Percentiles rank a stretch among this genome's conserved stretches.
phyloP scores from a whole-genome alignment of 37 sponge, comb jelly and placozoan genomes.

The Haliclona indistincta region DNA sequence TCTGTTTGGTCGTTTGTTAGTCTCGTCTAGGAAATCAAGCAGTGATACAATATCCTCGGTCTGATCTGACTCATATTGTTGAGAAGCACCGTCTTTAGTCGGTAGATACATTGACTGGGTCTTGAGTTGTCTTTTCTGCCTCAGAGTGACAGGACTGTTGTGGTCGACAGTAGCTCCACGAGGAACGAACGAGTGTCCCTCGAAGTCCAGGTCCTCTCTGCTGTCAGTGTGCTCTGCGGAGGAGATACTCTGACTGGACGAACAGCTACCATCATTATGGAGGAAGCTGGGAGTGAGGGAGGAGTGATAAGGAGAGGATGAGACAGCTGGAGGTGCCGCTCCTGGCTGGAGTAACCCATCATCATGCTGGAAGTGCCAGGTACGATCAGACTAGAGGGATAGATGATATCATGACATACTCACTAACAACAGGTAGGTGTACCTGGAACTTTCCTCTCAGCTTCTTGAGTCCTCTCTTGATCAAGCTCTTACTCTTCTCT shows the following conservation, averaged over 20 bases:
- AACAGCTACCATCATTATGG: slow-evolving; percentile 43
- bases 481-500: slow-evolving; percentile 52
- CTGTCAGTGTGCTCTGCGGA: slow-evolving; percentile 48
- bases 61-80: too few relatives aligned
- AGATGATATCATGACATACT: neutral
- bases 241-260: slow-evolving; percentile 60
- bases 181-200: too few relatives aligned
- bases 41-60: slow-evolving; percentile 68
- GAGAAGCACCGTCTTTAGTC: neutral
- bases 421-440: neutral
- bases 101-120: slow-evolving; percentile 13
- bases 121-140: slow-evolving; percentile 31
- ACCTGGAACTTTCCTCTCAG: slow-evolving; percentile 68
- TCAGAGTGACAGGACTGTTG: slow-evolving; percentile 20
- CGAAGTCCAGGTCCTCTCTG: too few relatives aligned
- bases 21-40: slow-evolving; percentile 78
- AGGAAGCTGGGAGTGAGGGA: neutral
- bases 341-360: neutral
- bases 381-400: neutral
- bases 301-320: neutral
- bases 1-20: slow-evolving; percentile 71
- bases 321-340: neutral
- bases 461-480: slow-evolving; percentile 76
- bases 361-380: neutral
- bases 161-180: slow-evolving; percentile 17